Conservation (phyloP, 2,113 vertebrate genomes). For the Malurus alboscapulatus region DNA sequence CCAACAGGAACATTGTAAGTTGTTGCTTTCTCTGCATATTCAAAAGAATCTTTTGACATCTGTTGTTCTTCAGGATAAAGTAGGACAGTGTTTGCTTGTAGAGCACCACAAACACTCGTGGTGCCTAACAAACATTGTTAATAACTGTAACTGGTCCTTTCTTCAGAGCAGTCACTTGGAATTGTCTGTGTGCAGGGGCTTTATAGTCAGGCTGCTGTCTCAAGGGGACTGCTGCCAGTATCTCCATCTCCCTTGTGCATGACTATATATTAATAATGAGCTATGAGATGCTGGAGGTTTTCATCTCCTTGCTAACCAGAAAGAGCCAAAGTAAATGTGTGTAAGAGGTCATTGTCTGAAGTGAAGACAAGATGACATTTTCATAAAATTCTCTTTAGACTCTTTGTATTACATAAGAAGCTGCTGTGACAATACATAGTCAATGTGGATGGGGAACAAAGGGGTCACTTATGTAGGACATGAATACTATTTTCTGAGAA, state of each 20-base stretch:
- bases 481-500: neutral
- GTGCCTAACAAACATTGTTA: neutral
- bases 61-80: neutral
- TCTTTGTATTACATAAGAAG: neutral
- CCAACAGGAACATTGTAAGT: neutral
- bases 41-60: neutral
- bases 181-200: neutral
- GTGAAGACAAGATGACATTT: neutral
- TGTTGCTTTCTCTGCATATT: neutral
- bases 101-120: neutral
- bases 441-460: neutral
- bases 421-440: neutral
- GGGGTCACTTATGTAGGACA: neutral
- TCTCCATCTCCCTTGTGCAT: neutral
- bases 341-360: constrained; percentile 7
- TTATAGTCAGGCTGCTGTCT: constrained; percentile 6
- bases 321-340: constrained; percentile 3
- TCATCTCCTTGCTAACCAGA: neutral
- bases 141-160: constrained; percentile 6
- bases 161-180: neutral
- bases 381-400: neutral
- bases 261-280: constrained; percentile 37
- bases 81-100: neutral
- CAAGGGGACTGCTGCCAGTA: neutral
- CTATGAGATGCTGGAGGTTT: neutral